Conservation (phyloP, 2,113 vertebrate genomes). For the Oreochromis niloticus region DNA sequence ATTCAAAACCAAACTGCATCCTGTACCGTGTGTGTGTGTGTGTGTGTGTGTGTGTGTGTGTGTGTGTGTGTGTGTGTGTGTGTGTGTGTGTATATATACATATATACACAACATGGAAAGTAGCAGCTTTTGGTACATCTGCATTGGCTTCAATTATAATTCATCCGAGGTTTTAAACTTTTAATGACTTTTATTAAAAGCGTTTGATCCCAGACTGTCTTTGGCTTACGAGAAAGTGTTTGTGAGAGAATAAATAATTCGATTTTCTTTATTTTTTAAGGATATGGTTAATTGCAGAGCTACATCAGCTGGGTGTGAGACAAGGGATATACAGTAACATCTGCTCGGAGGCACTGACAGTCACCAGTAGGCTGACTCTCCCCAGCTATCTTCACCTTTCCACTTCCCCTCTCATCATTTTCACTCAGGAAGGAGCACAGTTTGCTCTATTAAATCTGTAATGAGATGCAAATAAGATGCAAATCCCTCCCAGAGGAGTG, state of each 20-base stretch:
- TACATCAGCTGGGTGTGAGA: background rate
- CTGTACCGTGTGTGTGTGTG: background rate
- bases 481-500: constrained; percentile 67
- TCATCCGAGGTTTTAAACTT: background rate
- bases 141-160: background rate
- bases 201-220: background rate
- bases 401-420: constrained; percentile 38
- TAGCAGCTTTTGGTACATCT: background rate
- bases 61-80: too few species aligned
- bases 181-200: background rate
- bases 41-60: too few species aligned
- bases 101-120: background rate
- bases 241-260: background rate
- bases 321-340: background rate
- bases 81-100: too few species aligned
- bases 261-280: background rate
- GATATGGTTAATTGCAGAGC: constrained; percentile 7
- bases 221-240: background rate
- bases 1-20: background rate
- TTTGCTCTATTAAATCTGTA: constrained; percentile 61
- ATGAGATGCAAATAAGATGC: constrained; percentile 72
- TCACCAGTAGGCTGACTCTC: constrained; percentile 11
- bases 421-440: constrained; percentile 48
- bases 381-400: constrained; percentile 23
- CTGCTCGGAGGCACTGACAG: constrained; percentile 17